These are phyloP conservation scores for Ephialtes manifestator DNA, from an alignment of 2,888 invertebrate species.

Conservation along the genomic window DNA sequence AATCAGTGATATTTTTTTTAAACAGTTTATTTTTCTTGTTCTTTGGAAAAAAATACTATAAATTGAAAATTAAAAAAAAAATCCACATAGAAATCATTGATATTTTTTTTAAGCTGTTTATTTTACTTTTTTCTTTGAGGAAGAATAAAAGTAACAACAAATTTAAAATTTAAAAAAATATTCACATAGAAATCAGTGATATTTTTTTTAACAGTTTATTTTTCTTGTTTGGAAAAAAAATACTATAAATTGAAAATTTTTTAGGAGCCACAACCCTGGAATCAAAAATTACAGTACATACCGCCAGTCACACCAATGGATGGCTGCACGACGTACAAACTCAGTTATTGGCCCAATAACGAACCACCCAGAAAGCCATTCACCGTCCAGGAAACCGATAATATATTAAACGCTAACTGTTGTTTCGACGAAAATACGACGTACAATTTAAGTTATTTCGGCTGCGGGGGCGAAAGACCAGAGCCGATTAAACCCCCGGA, in stretches of 20 bases:
- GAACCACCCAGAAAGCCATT: slow-evolving; percentile 75
- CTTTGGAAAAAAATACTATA: no score
- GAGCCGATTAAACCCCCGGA: slow-evolving; percentile 73
- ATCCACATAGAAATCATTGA: no score
- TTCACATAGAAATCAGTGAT: no score
- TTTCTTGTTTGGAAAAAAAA: background rate
- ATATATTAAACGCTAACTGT: slow-evolving; percentile 78
- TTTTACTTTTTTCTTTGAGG: no score
- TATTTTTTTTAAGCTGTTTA: no score
- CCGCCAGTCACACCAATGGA: slow-evolving; percentile 79
- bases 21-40: no score
- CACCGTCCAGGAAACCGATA: slow-evolving; percentile 71
- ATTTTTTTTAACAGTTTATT: background rate
- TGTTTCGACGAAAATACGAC: slow-evolving; percentile 83
- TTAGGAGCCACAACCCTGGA: slow-evolving; percentile 78
- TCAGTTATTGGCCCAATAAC: slow-evolving; percentile 83
- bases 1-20: no score
- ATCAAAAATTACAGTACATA: slow-evolving; percentile 73
- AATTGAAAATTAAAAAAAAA: no score
- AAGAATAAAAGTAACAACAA: no score
- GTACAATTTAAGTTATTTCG: slow-evolving; percentile 82
- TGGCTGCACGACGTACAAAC: slow-evolving; percentile 80
- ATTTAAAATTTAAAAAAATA: no score
- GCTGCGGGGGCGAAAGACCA: slow-evolving; percentile 77
- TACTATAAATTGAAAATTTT: slow-evolving; percentile 6